Conservation (phyloP, 2,888 invertebrate species). For the Temnothorax rugatulus region DNA sequence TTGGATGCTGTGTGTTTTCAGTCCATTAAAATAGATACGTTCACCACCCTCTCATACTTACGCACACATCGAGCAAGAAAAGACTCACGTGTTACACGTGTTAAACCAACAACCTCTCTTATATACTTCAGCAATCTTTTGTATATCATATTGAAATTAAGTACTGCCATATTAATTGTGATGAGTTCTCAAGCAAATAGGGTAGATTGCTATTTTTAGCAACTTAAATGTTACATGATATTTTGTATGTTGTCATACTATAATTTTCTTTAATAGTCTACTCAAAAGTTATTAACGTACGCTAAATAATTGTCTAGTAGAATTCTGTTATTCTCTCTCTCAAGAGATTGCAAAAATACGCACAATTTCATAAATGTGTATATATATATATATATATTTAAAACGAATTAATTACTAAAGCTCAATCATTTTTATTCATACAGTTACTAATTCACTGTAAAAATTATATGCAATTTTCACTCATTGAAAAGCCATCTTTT, state of each 20-base stretch:
- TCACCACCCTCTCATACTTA: slow-evolving; percentile 15
- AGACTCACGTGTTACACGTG: slow-evolving; percentile 58
- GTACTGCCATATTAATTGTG: background rate
- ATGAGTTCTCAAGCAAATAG: background rate
- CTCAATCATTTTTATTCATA: background rate
- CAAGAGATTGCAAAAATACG: too few species aligned
- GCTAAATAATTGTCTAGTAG: too few species aligned
- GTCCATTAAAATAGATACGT: slow-evolving; percentile 51
- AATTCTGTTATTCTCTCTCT: too few species aligned
- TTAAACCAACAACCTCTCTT: background rate
- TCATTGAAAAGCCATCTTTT: slow-evolving; percentile 60
- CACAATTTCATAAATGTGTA: too few species aligned
- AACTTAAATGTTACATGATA: background rate
- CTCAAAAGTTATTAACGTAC: too few species aligned
- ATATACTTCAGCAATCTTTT: slow-evolving; percentile 10
- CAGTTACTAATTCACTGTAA: background rate
- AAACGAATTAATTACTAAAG: slow-evolving; percentile 35
- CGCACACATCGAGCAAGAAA: background rate
- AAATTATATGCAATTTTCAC: slow-evolving; percentile 36
- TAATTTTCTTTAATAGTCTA: too few species aligned
- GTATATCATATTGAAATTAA: slow-evolving; percentile 3
- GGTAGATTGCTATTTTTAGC: background rate
- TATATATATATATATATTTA: background rate
- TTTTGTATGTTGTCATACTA: too few species aligned
- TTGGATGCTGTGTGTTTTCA: slow-evolving; percentile 44